These are phyloP conservation scores for Corythornis leucogaster DNA, from an alignment of 2,797 vertebrate genomes.

Conservation along the genomic window DNA sequence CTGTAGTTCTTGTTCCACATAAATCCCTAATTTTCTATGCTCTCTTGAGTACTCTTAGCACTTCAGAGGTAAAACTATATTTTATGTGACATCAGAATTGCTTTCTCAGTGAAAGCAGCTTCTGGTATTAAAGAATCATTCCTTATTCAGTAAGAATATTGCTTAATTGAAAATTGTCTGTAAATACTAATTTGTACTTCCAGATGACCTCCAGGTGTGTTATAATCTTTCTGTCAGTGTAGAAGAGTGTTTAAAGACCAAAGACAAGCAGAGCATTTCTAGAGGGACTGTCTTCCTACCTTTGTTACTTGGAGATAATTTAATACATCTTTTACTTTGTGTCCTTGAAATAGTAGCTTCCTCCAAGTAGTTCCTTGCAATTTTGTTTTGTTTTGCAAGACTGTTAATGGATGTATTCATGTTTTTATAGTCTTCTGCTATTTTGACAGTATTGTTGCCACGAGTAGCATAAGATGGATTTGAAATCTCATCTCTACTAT, in stretches of 20 bases:
- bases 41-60: constrained; percentile 3
- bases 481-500: background rate
- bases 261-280: background rate
- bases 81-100: background rate
- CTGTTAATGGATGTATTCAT: background rate
- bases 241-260: background rate
- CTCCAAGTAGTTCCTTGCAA: background rate
- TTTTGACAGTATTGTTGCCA: constrained; percentile 5
- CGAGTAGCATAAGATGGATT: background rate
- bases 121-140: background rate
- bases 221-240: background rate
- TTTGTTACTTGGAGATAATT: background rate
- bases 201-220: background rate
- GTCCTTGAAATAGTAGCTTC: background rate
- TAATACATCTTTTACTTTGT: background rate
- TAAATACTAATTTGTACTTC: background rate
- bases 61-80: background rate
- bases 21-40: constrained; percentile 7
- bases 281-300: background rate
- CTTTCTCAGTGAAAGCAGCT: background rate
- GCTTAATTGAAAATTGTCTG: constrained; percentile 3
- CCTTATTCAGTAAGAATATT: background rate
- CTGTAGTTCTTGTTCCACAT: constrained; percentile 8
- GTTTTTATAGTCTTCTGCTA: background rate
- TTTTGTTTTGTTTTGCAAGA: background rate